Evolutionary conservation across 2,888 invertebrate species (phyloP), one percentile per base, ranked within the genome.

Genomic region (Entomobrya multifasciata): DNA sequence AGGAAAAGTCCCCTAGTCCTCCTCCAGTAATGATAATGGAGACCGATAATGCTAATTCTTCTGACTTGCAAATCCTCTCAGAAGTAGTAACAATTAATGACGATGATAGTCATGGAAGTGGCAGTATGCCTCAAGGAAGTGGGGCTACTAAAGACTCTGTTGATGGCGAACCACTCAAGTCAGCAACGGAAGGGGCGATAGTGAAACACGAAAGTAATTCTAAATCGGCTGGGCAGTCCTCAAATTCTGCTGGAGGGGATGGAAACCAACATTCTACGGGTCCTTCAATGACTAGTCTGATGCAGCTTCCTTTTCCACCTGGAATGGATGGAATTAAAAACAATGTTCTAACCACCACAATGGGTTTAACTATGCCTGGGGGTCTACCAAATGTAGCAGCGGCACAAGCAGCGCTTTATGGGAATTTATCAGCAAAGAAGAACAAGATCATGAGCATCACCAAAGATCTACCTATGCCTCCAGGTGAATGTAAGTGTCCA

Each of bases 391-490:
- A 76, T 27, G 22, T 44, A 41, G 30, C 36, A 36, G 36, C 36
- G 36, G 36, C 76, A 3, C 80, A 81, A 62, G 72, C n/a, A n/a
- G n/a, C 81, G 47, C 57, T 88, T 47, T 88, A 82, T 72, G 72
- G 72, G 25, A 81, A 76, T 57, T 41, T 88, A 41, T 55, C 87
- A 0, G 30, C 78, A 15, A 89, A 85, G 41, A 87, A 87, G 44
- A 27, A 81, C 15, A 88, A 88, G 60, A 52, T 88, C 47, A 72
- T 90, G 89, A 95, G 96, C 90, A 96, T 97, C 91, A 92, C 92
- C 70, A 96, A 96, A 93, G 97, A 97, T 93, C 93, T 98, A 88
- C 98, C 98, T 0, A 96, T 98, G 96, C 98, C 98, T 36, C 98
- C 98, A 89, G 95, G 96, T 96, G 92, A 92, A 92, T 57, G 10